phyloP scores from a whole-genome alignment of 92 coral and sea anemone genomes.

The Paragorgia papillata region DNA sequence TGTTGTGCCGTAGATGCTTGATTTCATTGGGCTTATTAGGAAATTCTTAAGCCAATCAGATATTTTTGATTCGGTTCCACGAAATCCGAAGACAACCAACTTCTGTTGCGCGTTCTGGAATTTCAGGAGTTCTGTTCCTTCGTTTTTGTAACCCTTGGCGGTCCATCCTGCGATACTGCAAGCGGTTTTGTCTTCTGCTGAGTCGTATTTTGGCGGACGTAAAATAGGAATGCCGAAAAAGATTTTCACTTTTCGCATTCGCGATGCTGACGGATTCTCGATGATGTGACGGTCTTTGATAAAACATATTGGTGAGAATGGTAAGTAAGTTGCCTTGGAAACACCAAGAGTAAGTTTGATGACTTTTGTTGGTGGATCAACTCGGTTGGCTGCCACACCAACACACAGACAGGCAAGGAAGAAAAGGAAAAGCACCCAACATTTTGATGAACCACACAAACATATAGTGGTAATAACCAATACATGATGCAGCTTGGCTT shows the following conservation, averaged over 20 bases:
- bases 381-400: conserved; percentile 5
- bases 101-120: conserved; percentile 14
- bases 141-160: conserved; percentile 21
- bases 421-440: too few relatives aligned
- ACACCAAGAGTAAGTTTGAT: conserved; percentile 36
- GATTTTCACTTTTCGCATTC: too few relatives aligned
- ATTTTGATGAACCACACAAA: too few relatives aligned
- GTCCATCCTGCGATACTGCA: conserved; percentile 22
- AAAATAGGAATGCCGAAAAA: too few relatives aligned
- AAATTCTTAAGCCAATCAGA: conserved; percentile 15
- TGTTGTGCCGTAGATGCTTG: background rate
- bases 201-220: too few relatives aligned
- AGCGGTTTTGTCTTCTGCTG: conserved; percentile 1
- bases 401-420: too few relatives aligned
- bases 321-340: conserved; percentile 28
- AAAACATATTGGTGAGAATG: background rate
- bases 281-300: conserved; percentile 7
- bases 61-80: conserved; percentile 21
- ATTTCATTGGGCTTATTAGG: background rate
- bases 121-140: conserved; percentile 19
- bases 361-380: conserved; percentile 9
- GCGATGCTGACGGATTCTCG: too few relatives aligned
- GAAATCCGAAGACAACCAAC: conserved; percentile 32
- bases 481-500: too few relatives aligned
- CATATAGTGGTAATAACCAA: too few relatives aligned